These are phyloP conservation scores for Synergus umbraculus DNA, from an alignment of 2,888 invertebrate species.

Conservation along the genomic window DNA sequence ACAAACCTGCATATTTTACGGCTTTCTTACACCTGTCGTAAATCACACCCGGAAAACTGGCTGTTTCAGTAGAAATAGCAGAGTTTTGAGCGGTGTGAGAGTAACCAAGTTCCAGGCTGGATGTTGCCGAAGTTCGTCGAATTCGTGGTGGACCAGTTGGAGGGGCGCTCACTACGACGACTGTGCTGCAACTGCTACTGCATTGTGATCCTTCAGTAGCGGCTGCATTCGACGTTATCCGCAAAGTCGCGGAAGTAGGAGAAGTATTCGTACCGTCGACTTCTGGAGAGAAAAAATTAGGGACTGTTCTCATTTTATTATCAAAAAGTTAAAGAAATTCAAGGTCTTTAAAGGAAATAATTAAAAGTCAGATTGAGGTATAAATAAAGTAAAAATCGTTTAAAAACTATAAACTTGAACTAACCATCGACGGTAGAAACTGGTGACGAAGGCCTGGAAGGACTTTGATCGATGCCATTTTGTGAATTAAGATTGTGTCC, in stretches of 20 bases:
- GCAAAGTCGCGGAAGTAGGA: conserved; percentile 53
- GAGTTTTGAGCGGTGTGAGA: conserved; percentile 94
- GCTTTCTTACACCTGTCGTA: conserved; percentile 74
- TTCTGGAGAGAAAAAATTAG: conserved; percentile 56
- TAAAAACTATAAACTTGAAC: conserved; percentile 15
- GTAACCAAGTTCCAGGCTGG: conserved; percentile 90
- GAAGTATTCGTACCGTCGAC: conserved; percentile 67
- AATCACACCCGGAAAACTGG: conserved; percentile 79
- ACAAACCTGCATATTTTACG: conserved; percentile 68
- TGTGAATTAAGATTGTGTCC: conserved; percentile 58
- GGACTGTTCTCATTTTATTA: neutral
- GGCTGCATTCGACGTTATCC: conserved; percentile 56
- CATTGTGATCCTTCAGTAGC: conserved; percentile 85
- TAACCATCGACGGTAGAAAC: conserved; percentile 70
- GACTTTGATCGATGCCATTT: conserved; percentile 59
- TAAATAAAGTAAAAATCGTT: no score
- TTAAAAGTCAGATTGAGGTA: no score
- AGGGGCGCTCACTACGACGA: conserved; percentile 84
- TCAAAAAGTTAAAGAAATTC: neutral
- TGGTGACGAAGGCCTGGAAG: conserved; percentile 68
- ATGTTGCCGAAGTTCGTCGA: conserved; percentile 86
- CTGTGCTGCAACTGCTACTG: conserved; percentile 92
- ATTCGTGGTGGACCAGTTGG: conserved; percentile 76
- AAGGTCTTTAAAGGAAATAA: no score
- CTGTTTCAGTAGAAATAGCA: conserved; percentile 83